These are phyloP conservation scores for Oxygymnocypris stewartii DNA, from an alignment of 2,113 vertebrate species.

Conservation along the genomic window DNA sequence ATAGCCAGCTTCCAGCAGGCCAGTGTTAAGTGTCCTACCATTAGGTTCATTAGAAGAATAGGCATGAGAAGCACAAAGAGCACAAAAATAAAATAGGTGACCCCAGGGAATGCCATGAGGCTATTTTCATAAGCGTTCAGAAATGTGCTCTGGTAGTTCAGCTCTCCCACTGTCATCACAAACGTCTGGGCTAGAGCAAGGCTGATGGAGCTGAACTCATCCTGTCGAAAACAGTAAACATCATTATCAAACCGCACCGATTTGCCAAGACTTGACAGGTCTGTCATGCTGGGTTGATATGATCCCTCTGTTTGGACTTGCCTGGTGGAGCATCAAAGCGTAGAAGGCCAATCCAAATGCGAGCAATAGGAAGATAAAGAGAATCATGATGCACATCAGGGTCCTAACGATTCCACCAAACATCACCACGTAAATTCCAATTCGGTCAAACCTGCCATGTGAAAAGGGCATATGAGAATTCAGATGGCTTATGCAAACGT, in stretches of 20 bases:
- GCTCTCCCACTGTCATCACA: constrained; percentile 96
- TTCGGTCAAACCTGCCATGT: constrained; percentile 84
- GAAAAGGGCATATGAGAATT: not conserved
- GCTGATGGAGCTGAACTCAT: constrained; percentile 77
- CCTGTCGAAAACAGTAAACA: constrained; percentile 67
- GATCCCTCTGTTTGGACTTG: constrained; percentile 61
- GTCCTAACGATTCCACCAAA: constrained; percentile 92
- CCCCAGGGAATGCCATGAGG: constrained; percentile 77
- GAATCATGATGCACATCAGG: constrained; percentile 80
- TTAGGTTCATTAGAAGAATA: constrained; percentile 93
- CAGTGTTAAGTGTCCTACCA: constrained; percentile 75
- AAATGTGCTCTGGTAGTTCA: constrained; percentile 89
- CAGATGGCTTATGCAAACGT: not conserved
- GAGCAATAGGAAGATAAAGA: constrained; percentile 89
- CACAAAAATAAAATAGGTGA: constrained; percentile 84
- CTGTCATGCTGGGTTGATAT: constrained; percentile 1
- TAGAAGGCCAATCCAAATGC: constrained; percentile 91
- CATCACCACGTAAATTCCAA: constrained; percentile 98
- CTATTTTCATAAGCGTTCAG: constrained; percentile 75
- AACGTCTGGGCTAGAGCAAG: constrained; percentile 93
- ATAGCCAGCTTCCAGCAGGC: not conserved
- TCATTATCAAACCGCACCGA: not conserved
- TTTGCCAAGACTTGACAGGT: not conserved
- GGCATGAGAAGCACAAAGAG: constrained; percentile 88
- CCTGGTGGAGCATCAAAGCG: constrained; percentile 87